Conservation (phyloP, 2,797 vertebrate genomes). For the Cossypha heuglini region DNA sequence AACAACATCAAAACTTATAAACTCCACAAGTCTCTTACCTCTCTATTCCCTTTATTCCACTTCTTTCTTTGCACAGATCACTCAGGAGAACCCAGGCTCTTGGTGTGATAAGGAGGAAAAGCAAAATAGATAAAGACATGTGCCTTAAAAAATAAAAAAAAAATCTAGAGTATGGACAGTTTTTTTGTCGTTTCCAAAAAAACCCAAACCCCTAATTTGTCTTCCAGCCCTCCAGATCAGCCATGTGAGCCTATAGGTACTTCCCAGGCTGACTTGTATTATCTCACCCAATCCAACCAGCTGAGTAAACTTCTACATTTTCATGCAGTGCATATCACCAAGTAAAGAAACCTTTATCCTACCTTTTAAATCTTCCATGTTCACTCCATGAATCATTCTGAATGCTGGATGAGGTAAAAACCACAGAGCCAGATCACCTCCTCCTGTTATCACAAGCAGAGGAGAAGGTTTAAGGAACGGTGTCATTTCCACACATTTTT, state of each 20-base stretch:
- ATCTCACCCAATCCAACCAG: neutral
- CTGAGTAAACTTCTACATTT: neutral
- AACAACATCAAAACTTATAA: neutral
- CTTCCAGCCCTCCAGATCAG: neutral
- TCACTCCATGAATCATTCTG: neutral
- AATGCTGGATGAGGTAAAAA: neutral
- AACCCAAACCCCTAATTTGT: accelerated
- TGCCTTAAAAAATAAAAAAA: neutral
- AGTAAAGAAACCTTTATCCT: neutral
- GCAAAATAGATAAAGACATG: neutral
- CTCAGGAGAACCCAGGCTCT: neutral
- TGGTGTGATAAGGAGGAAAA: neutral
- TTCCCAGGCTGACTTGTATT: neutral
- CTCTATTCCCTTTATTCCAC: neutral
- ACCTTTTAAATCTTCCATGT: neutral
- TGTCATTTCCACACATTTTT: neutral
- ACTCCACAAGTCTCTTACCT: neutral
- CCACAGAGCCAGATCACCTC: neutral
- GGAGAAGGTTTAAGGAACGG: neutral
- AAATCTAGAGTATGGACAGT: neutral
- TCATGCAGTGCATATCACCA: neutral
- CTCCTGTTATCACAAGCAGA: neutral
- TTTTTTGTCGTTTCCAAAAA: neutral
- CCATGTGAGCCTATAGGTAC: neutral
- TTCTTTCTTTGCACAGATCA: neutral